Conservation (phyloP, 2,797 vertebrate genomes). For the Gobionotothen gibberifrons region DNA sequence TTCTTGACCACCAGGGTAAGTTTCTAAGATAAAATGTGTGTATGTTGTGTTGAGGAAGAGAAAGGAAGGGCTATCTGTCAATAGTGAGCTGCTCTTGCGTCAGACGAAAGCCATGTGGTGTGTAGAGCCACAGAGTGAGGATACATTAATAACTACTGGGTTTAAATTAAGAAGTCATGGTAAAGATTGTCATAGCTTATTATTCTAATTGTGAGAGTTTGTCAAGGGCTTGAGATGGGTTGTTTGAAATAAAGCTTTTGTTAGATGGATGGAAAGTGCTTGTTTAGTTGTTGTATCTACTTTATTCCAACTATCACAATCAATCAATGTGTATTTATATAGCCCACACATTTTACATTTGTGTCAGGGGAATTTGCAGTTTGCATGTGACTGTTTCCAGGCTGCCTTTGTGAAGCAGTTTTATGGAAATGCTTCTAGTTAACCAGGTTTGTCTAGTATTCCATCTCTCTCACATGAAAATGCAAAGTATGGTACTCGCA, state of each 20-base stretch:
- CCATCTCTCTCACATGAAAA: not conserved
- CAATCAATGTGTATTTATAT: too few relatives aligned
- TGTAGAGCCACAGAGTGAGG: slow-evolving; percentile 10
- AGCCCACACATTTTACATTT: too few relatives aligned
- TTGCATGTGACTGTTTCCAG: not conserved
- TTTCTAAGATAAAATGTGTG: slow-evolving; percentile 18
- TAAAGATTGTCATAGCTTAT: not conserved
- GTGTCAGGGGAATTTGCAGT: too few relatives aligned
- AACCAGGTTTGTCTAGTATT: slow-evolving; percentile 53
- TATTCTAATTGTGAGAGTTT: not conserved
- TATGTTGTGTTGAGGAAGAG: slow-evolving; percentile 32
- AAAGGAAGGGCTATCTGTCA: slow-evolving; percentile 73
- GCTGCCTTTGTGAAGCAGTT: not conserved
- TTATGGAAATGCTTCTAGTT: slow-evolving; percentile 13
- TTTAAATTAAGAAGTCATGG: not conserved
- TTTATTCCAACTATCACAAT: too few relatives aligned
- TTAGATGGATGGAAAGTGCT: not conserved
- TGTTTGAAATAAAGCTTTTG: not conserved
- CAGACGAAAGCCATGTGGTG: slow-evolving; percentile 79
- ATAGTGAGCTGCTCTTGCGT: slow-evolving; percentile 80
- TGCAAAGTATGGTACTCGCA: not conserved
- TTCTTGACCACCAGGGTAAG: slow-evolving; percentile 63
- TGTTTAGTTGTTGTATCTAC: too few relatives aligned
- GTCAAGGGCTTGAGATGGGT: not conserved
- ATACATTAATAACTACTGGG: not conserved